These are phyloP conservation scores for Tortricodes alternella DNA, from an alignment of 2,888 invertebrate genomes.

Conservation along the genomic window DNA sequence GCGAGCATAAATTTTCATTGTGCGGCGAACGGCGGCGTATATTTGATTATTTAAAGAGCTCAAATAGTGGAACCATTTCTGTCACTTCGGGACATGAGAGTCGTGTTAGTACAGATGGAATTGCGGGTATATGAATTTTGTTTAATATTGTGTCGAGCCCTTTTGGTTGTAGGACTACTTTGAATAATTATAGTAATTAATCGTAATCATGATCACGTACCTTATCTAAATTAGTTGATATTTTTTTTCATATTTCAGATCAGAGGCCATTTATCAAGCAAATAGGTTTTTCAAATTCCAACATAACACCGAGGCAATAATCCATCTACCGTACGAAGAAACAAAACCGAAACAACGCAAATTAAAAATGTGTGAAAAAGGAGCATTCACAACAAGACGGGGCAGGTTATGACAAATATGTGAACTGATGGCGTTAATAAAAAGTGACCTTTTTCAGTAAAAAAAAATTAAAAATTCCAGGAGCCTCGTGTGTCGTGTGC, in stretches of 20 bases:
- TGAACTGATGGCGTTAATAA: slow-evolving; percentile 80
- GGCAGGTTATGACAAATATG: slow-evolving; percentile 82
- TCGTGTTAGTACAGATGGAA: slow-evolving; percentile 12
- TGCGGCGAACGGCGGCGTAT: slow-evolving; percentile 55
- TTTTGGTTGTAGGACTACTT: too few relatives aligned
- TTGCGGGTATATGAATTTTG: background rate
- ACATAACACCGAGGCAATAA: slow-evolving; percentile 51
- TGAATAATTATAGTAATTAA: too few relatives aligned
- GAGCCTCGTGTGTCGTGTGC: slow-evolving; percentile 47
- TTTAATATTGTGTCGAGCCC: too few relatives aligned
- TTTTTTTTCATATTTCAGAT: background rate
- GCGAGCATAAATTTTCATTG: slow-evolving; percentile 57
- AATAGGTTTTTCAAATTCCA: slow-evolving; percentile 50
- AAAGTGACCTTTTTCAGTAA: slow-evolving; percentile 74
- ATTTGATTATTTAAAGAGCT: slow-evolving; percentile 73
- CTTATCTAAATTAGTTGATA: background rate
- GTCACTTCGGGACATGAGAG: slow-evolving; percentile 33
- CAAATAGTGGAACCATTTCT: slow-evolving; percentile 46
- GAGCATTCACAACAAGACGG: slow-evolving; percentile 56
- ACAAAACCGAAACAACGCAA: slow-evolving; percentile 69
- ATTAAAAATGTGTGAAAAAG: slow-evolving; percentile 79
- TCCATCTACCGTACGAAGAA: slow-evolving; percentile 56
- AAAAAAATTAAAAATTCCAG: slow-evolving; percentile 51
- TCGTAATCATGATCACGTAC: too few relatives aligned
- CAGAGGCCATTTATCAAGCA: slow-evolving; percentile 36